Percentiles rank a stretch among this genome's conserved stretches.
These are phyloP conservation scores for Tanaodytes sp. DNA, from an alignment of 2,888 invertebrate genomes.

Conservation along the genomic window DNA sequence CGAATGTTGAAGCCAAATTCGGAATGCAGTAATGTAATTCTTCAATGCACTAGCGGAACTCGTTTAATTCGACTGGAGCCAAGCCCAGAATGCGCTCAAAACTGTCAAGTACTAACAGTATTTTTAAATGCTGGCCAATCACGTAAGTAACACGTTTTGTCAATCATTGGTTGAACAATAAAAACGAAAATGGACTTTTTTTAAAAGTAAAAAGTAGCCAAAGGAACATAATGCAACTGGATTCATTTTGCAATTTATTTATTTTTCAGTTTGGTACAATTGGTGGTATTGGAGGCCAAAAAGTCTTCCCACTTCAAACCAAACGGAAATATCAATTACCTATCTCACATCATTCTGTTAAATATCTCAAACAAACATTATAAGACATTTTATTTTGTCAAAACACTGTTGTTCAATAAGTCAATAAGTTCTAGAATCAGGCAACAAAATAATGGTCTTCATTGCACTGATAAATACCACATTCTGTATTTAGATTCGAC, in stretches of 20 bases:
- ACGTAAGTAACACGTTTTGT: slow-evolving; percentile 82
- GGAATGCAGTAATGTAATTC: slow-evolving; percentile 86
- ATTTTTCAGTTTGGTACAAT: slow-evolving; percentile 82
- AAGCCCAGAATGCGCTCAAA: slow-evolving; percentile 82
- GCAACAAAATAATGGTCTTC: no score
- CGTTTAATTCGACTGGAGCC: slow-evolving; percentile 83
- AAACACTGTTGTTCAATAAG: no score
- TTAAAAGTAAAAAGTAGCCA: no score
- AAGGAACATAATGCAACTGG: no score
- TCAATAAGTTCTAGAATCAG: no score
- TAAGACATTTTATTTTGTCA: no score
- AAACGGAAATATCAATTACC: slow-evolving; percentile 78
- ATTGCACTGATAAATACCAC: no score
- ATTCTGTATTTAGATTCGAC: no score
- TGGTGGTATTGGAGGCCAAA: slow-evolving; percentile 88
- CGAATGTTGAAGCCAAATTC: slow-evolving; percentile 87
- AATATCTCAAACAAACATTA: no score
- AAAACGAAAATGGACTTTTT: no score
- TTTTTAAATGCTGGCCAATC: slow-evolving; percentile 81
- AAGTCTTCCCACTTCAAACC: slow-evolving; percentile 77
- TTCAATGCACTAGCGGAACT: slow-evolving; percentile 82
- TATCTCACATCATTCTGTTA: slow-evolving; percentile 84
- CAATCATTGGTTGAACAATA: no score
- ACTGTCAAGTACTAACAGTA: slow-evolving; percentile 82
- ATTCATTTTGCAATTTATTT: slow-evolving; percentile 44